A percentile compares a stretch with the other conserved stretches of the same genome.
Conservation (phyloP, 2,888 invertebrate species). For the Loripinus fragilis region DNA sequence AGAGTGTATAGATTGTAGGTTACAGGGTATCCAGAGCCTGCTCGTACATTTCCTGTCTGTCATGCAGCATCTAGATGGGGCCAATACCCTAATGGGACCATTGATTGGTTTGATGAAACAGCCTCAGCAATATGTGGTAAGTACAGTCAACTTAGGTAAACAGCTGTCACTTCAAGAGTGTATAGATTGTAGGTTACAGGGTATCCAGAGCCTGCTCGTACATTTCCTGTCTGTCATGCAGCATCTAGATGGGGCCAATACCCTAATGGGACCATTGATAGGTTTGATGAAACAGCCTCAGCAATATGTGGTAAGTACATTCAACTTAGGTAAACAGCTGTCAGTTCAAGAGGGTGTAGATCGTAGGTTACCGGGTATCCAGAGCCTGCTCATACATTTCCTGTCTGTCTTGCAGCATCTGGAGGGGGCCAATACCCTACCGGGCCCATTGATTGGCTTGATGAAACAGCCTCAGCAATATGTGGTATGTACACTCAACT, state of each 20-base stretch:
- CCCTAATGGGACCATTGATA: conserved; percentile 59
- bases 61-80: conserved; percentile 41
- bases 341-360: conserved; percentile 45
- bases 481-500: conserved; percentile 57
- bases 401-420: conserved; percentile 43
- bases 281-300: conserved; percentile 45
- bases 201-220: conserved; percentile 60
- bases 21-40: conserved; percentile 65
- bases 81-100: conserved; percentile 59
- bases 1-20: conserved; percentile 46
- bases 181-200: conserved; percentile 57
- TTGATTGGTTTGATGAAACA: conserved; percentile 42
- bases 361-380: conserved; percentile 57
- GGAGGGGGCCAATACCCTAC: conserved; percentile 45
- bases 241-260: conserved; percentile 39
- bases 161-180: conserved; percentile 41
- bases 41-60: conserved; percentile 58
- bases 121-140: conserved; percentile 54
- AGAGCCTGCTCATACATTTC: conserved; percentile 64
- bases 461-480: conserved; percentile 41
- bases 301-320: conserved; percentile 53
- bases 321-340: conserved; percentile 32
- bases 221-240: conserved; percentile 56
- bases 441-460: conserved; percentile 60
- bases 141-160: too few relatives aligned